phyloP scores from a whole-genome alignment of 2,888 invertebrate genomes.

The Cryptus armator region DNA sequence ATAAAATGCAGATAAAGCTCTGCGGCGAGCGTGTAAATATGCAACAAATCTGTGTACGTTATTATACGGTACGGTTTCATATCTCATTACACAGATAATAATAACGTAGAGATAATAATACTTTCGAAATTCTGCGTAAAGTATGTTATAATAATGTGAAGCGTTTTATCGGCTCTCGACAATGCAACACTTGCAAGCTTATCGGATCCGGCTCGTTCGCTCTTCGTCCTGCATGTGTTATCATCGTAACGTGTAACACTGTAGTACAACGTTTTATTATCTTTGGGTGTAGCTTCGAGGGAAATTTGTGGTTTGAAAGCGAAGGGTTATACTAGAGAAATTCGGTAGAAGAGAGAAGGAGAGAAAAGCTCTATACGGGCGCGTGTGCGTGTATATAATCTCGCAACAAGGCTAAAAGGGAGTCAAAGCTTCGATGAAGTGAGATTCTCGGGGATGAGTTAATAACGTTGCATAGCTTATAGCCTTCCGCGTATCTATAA shows the following conservation, averaged over 20 bases:
- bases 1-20: neutral
- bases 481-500: slow-evolving; percentile 30
- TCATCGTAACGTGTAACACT: neutral
- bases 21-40: neutral
- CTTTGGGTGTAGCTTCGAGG: neutral
- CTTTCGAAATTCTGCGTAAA: neutral
- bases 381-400: slow-evolving; percentile 30
- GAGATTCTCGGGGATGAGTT: slow-evolving; percentile 61
- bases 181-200: slow-evolving; percentile 5
- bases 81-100: slow-evolving; percentile 1
- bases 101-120: slow-evolving; percentile 14
- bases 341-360: slow-evolving; percentile 24
- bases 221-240: neutral
- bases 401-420: slow-evolving; percentile 33
- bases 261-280: slow-evolving; percentile 18
- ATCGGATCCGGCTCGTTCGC: neutral
- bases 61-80: slow-evolving; percentile 3
- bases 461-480: slow-evolving; percentile 52
- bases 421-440: slow-evolving; percentile 62
- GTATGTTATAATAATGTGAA: neutral
- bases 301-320: neutral
- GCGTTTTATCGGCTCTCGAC: slow-evolving; percentile 20
- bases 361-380: neutral
- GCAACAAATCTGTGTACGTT: neutral
- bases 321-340: slow-evolving; percentile 19